phyloP scores from a whole-genome alignment of 2,888 invertebrate genomes.

The Eumacrocentrus americanus region DNA sequence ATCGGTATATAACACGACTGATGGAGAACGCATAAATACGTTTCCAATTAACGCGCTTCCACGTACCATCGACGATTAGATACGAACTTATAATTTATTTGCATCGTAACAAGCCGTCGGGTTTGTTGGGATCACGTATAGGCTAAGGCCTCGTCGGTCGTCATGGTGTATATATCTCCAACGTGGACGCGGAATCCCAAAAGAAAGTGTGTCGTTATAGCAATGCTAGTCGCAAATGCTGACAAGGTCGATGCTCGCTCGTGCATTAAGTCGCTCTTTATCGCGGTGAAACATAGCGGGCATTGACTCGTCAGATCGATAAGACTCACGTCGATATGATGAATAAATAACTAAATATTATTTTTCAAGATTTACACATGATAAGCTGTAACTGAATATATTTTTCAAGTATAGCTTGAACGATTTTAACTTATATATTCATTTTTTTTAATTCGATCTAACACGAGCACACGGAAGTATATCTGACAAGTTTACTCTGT shows the following conservation, averaged over 20 bases:
- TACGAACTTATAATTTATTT: slow-evolving; percentile 36
- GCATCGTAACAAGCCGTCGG: slow-evolving; percentile 19
- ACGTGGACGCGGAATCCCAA: slow-evolving; percentile 9
- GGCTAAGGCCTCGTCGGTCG: neutral
- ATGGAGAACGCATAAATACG: slow-evolving; percentile 34
- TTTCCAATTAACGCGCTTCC: slow-evolving; percentile 51
- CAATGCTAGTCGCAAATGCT: slow-evolving; percentile 1
- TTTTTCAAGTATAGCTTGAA: too few relatives aligned
- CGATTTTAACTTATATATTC: neutral
- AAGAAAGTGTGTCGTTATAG: slow-evolving; percentile 18
- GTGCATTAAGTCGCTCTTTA: slow-evolving; percentile 31
- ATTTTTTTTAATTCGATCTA: neutral
- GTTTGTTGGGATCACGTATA: slow-evolving; percentile 15
- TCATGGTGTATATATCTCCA: neutral
- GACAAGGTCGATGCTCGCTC: slow-evolving; percentile 32
- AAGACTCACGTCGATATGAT: slow-evolving; percentile 21
- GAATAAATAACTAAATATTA: slow-evolving; percentile 29
- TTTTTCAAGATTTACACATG: slow-evolving; percentile 19
- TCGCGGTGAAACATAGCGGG: slow-evolving; percentile 27
- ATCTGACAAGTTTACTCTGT: neutral
- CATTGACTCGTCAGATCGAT: slow-evolving; percentile 30
- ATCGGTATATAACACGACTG: slow-evolving; percentile 1
- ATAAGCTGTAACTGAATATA: neutral
- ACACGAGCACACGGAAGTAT: too few relatives aligned
- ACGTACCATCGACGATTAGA: slow-evolving; percentile 45